Evolutionary conservation across 2,888 invertebrate genomes (phyloP), one percentile per base, ranked within the genome.

Genomic region (Lutraria lutraria): DNA sequence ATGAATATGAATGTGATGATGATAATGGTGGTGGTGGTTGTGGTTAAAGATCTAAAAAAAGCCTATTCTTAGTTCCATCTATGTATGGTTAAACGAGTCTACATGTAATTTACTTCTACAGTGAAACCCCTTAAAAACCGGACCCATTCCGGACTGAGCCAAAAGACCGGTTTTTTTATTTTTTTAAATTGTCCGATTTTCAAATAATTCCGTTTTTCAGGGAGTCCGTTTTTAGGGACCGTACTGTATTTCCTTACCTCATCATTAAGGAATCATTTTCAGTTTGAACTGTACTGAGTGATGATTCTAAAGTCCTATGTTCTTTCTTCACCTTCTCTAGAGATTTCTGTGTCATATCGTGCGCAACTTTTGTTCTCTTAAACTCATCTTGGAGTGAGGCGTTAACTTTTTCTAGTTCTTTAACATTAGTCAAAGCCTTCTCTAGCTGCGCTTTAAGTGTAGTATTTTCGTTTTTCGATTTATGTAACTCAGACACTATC

Each of bases 261-360:
- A 94, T 93, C 83, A 94, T 95, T 0, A 95, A 87, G 0, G 90
- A 85, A 54, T 95, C 95, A 80, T 95, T 95, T 89, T 95, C 95
- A 6, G 94, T 90, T 86, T 94, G 94, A 15, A 94, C 90, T 0
- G 92, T 83, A 31, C 91, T 92, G 0, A 95, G 81, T 34, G 90
- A 94, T 19, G 93, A 89, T 88, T 95, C 95, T 87, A 95, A 90
- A 6, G 92, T 92, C 43, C 93, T 92, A 43, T 93, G 93, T 53
- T 95, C 95, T 85, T 94, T 93, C n/a, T 94, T 92, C 12, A 94
- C 93, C 81, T 94, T 94, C 88, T 95, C 95, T 83, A 94, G 92
- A 0, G 95, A 93, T 34, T 92, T 93, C 86, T 95, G 94, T 16
- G 95, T 93, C 8, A 94, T 93, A 53, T 95, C 95, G 82, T 94